Base-by-base conservation (phyloP, 2,797 vertebrate genomes). In the Pangasius larnaudii region DNA sequence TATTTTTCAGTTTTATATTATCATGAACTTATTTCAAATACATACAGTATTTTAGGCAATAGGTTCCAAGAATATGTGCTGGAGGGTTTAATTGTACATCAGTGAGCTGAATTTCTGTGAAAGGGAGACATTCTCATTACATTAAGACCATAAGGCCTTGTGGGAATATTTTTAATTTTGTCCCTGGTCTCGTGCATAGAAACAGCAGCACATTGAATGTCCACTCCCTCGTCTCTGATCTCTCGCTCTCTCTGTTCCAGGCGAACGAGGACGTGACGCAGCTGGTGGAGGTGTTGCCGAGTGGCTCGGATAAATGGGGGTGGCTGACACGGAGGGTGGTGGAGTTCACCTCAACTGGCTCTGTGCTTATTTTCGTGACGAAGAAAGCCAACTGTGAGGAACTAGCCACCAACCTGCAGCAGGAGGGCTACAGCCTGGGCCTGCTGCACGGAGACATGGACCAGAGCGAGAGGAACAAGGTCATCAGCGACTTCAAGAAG, bases 391-490 rank as follows among this genome's bases (percentile, higher is more conserved):
- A 99, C 85, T 97, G 96, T 14, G 99, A 99, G 75, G 99, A 99
- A 36, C 93, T 99, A 93, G 98, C 99, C 61, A 97, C 94, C 74
- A 99, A 99, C 93, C 95, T 99, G 80, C 97, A 92, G 13, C 96
- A 99, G 92, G 98, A 99, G 90, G 98, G 97, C 90, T 97, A 99
- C 89, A 97, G 95, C 87, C 94, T 99, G 85, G 99, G 98, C n/a
- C 95, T 99, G 82, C 96, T 99, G 33, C 99, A 99, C 0, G 99
- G 99, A 77, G 99, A 99, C 93, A 99, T 99, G 98, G 99, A 99
- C 94, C 99, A 99, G 95, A 99, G 98, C 7, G 98, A 99, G 94
- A 98, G 99, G 94, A 99, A 99, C 94, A 99, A 98, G 93, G 99
- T 99, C 90, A 99, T 99, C 92, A 98, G 96, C 0, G 99, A 99